Base-by-base conservation (phyloP, 1,140 invertebrate species). In the Drosophila mauritiana region DNA sequence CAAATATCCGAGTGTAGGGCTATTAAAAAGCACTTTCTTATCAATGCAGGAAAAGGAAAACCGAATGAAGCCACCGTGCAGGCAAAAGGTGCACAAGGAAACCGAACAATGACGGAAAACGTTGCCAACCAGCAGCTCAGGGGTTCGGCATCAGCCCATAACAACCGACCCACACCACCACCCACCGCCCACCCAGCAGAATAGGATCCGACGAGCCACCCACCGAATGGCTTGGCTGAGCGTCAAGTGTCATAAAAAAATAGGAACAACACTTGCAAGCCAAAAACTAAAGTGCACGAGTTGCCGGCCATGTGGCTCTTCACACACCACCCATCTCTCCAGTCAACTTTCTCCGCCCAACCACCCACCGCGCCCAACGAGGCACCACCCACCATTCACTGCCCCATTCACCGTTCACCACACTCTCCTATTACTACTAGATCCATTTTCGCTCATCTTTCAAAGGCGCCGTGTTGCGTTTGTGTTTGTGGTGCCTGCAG, bases 201-300 rank as follows among this genome's bases (percentile, higher is more conserved):
- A 45, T 1, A 5, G 42, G 42, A 45, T n/a, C 40, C 39, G 42
- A 15, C 3, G 10, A 34, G 20, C 31, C 49, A 22, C 36, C 53
- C 52, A 31, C 48, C 69, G 56, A 59, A 53, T 79, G 59, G 64
- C 72, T 80, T 86, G 82, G 83, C 83, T 69, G 56, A 58, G 83
- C 83, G 83, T 86, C 83, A 86, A 86, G 83, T 88, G 79, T 81
- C 83, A 88, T 86, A 86, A 88, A 86, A 88, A 86, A 88, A 86
- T 59, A 77, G 73, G 55, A 76, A 64, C 70, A 86, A 86, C 83
- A 88, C 83, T 86, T 86, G 83, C 83, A 86, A 86, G 69, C 79
- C 83, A 81, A 88, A 86, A 86, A 88, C 74, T 79, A 86, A 86
- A 86, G 83, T 86, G 83, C 83, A 86, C 75, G 79, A 73, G 67